Percentiles rank a stretch among this genome's conserved stretches.
These are phyloP conservation scores for Brachypteracias leptosomus DNA, from an alignment of 2,113 vertebrate genomes.

Conservation along the genomic window DNA sequence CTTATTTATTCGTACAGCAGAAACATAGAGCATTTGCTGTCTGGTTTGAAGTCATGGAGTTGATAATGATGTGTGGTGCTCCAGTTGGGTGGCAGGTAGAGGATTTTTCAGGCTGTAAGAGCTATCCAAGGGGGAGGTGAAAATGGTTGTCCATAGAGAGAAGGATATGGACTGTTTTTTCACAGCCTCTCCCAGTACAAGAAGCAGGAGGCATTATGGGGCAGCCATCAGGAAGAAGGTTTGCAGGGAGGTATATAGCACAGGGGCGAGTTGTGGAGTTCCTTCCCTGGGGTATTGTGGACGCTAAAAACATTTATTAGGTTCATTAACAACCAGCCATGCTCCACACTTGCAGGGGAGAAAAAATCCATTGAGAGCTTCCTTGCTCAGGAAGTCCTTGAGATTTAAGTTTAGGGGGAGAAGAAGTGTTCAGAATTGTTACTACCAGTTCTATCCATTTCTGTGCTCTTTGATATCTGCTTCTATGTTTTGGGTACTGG, in stretches of 20 bases:
- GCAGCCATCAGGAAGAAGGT: background rate
- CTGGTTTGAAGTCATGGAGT: background rate
- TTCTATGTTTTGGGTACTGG: background rate
- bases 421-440: background rate
- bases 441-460: background rate
- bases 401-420: background rate
- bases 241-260: background rate
- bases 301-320: background rate
- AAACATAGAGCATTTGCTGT: background rate
- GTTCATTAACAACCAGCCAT: background rate
- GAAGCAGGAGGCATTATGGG: background rate
- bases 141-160: background rate
- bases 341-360: background rate
- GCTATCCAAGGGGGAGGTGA: background rate
- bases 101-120: background rate
- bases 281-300: background rate
- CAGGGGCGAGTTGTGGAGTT: background rate
- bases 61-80: background rate
- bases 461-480: background rate
- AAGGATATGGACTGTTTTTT: background rate
- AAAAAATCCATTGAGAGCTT: background rate
- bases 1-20: background rate
- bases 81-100: background rate
- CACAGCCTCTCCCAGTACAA: background rate
- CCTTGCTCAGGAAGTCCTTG: background rate